A percentile compares a stretch with the other conserved stretches of the same genome.
Evolutionary conservation across 2,113 vertebrate species (phyloP).

Genomic region (Strigops habroptila): DNA sequence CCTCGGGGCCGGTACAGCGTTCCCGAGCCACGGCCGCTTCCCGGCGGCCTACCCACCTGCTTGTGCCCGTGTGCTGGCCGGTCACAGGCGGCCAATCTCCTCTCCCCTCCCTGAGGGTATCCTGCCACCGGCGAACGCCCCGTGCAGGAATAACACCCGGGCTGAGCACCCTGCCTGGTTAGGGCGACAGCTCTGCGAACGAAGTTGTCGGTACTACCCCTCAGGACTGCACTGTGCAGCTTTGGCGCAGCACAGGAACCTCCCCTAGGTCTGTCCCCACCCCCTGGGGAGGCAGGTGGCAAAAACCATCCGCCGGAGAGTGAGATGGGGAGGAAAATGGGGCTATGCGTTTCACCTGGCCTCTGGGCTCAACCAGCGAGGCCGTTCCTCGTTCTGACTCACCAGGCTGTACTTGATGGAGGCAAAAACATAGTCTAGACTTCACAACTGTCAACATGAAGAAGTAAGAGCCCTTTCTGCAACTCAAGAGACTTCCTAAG

Average conservation of each 20-base stretch:
- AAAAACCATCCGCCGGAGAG: fast-evolving
- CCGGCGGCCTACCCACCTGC: too few relatives aligned
- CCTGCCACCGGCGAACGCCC: neutral
- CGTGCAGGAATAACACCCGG: fast-evolving
- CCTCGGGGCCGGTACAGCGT: fast-evolving
- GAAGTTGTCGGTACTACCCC: fast-evolving
- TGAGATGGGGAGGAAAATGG: fast-evolving
- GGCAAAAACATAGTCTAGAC: neutral
- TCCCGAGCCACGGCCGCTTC: neutral
- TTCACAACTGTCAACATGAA: fast-evolving
- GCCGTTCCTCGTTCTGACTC: neutral
- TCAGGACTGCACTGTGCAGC: fast-evolving
- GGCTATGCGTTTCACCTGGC: neutral
- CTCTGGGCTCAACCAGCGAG: neutral
- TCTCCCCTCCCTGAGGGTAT: neutral
- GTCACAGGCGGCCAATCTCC: too few relatives aligned
- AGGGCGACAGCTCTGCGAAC: fast-evolving
- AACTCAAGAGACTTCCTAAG: neutral
- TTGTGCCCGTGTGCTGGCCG: too few relatives aligned
- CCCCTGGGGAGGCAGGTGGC: fast-evolving
- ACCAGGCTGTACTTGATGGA: fast-evolving
- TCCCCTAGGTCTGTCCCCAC: fast-evolving
- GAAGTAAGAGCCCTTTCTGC: neutral
- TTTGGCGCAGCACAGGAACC: fast-evolving
- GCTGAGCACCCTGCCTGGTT: fast-evolving